phyloP scores from a whole-genome alignment of 2,888 invertebrate species.

The Lordiphosa andalusiaca region DNA sequence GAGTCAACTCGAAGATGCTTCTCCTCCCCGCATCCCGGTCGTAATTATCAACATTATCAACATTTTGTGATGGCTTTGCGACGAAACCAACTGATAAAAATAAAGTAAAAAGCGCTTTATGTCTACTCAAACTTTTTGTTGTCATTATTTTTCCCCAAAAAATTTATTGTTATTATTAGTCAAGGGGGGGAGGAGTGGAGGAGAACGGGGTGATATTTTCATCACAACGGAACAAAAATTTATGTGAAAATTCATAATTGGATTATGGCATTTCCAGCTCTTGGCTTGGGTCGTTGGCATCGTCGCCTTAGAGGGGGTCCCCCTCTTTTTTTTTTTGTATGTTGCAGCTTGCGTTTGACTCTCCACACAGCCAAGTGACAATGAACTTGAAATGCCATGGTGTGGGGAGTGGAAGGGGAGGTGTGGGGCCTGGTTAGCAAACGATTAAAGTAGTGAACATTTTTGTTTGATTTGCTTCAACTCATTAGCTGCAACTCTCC shows the following conservation, averaged over 20 bases:
- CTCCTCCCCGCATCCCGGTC: slow-evolving; percentile 15
- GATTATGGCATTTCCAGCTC: slow-evolving; percentile 70
- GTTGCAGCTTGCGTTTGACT: slow-evolving; percentile 10
- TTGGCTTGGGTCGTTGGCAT: slow-evolving; percentile 60
- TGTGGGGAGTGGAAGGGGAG: no score
- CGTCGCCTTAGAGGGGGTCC: slow-evolving; percentile 53
- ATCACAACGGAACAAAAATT: slow-evolving; percentile 49
- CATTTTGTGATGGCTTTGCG: slow-evolving; percentile 1
- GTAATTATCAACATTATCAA: slow-evolving; percentile 40
- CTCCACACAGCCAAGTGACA: slow-evolving; percentile 44
- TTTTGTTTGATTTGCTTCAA: not conserved
- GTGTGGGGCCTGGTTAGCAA: no score
- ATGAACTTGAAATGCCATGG: slow-evolving; percentile 60
- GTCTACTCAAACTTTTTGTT: slow-evolving; percentile 1
- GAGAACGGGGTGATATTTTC: slow-evolving; percentile 15
- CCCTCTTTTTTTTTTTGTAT: slow-evolving; percentile 2
- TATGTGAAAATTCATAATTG: slow-evolving; percentile 74
- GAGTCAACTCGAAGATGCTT: slow-evolving; percentile 49
- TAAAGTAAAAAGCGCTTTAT: slow-evolving; percentile 41
- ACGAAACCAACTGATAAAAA: slow-evolving; percentile 58
- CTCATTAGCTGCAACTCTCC: not conserved
- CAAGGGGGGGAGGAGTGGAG: slow-evolving; percentile 19
- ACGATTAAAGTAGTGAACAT: no score
- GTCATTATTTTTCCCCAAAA: slow-evolving; percentile 41
- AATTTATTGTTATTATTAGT: slow-evolving; percentile 72